Base-by-base conservation (phyloP, 1,140 invertebrate genomes). In the Anadara kagoshimensis region DNA sequence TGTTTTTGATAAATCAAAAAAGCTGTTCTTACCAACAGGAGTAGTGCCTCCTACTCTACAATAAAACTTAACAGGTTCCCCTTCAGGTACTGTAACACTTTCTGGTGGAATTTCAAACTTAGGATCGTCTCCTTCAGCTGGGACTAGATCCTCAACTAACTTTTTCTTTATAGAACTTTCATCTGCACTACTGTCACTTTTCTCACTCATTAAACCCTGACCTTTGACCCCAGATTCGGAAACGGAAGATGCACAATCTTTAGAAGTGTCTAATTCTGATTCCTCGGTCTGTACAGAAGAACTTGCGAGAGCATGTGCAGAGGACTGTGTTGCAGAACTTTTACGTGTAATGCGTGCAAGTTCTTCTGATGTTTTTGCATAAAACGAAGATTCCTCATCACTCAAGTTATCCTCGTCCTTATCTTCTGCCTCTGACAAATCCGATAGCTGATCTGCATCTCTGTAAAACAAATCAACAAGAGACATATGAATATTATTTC, bases 401-500 rank as follows among this genome's bases (percentile, higher is more conserved):
- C 76, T 82, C 2, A 78, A 61, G 41, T 75, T 77, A n/a, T 75
- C 65, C 8, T 68, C 66, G 20, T 65, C 61, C 29, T 56, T 51
- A 51, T 76, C 47, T 24, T 73, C 74, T 7, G 20, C 18, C 8
- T 86, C 85, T 0, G 87, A 86, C 18, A 87, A 72, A 72, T 86
- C 86, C 12, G 85, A 85, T 53, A 87, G 74, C 51, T 86, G 82
- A 69, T 85, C 84, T 44, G 76, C 81, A 78, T 86, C 83, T 63
- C 87, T 88, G 75, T n/a, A 71, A 75, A 66, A 69, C 51, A 58
- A 63, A 63, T 16, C 22, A 43, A 41, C 5, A 24, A 56, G 18
- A 18, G 18, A 14, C 18, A 51, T 51, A 20, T 51, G 18, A 51
- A 51, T 51, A 22, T 51, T 4, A 51, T 20, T 51, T 51, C 18